Conservation (phyloP, 2,888 invertebrate species). For the Diarsia brunnea region DNA sequence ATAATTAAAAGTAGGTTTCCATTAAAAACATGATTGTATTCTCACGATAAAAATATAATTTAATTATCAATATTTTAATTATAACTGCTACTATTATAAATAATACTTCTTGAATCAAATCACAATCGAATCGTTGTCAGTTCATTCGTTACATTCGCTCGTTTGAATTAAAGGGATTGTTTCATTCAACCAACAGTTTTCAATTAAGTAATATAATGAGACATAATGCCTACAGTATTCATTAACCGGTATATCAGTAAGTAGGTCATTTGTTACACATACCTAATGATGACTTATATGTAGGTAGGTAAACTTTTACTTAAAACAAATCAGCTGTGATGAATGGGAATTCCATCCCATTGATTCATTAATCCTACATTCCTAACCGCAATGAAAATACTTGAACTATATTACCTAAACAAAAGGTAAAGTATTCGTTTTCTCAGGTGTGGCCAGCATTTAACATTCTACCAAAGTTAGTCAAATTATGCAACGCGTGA, state of each 20-base stretch:
- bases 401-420: neutral
- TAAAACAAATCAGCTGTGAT: constrained; percentile 9
- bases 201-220: neutral
- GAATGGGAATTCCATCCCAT: neutral
- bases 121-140: neutral
- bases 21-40: neutral
- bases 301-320: constrained; percentile 1
- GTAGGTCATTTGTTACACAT: neutral
- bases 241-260: neutral
- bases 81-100: neutral
- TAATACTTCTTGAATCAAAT: neutral
- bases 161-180: neutral
- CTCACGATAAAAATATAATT: neutral
- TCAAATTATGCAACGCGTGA: constrained; percentile 36
- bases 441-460: neutral
- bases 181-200: neutral
- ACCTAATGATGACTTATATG: neutral
- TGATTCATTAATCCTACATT: constrained; percentile 8
- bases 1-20: neutral
- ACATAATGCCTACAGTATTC: neutral
- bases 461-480: constrained; percentile 19
- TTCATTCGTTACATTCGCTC: neutral
- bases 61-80: neutral
- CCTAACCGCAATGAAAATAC: neutral
- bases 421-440: constrained; percentile 1